Evolutionary conservation across 2,797 vertebrate species (phyloP), one percentile per base, ranked within the genome.

Genomic region (Emys orbicularis): DNA sequence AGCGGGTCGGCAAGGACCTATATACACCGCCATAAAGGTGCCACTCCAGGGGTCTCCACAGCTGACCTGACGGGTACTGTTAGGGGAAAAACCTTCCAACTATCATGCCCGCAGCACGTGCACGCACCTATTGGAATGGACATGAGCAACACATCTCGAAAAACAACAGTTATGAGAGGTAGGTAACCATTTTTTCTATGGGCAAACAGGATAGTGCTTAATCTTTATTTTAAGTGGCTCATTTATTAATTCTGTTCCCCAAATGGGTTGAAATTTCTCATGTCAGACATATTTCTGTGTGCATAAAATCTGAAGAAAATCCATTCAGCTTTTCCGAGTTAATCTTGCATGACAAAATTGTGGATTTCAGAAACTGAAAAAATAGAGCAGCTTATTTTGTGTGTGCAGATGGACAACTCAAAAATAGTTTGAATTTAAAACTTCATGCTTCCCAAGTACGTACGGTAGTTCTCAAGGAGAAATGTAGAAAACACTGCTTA

Each of bases 181-280:
- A 53, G 52, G 19, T 53, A 53, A 53, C 52, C 18, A 19, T 53
- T 53, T 53, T 53, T 53, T 19, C 74, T 74, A 84, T 27, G 54
- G 87, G 65, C 91, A 90, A 52, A 79, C 86, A 91, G 37, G 53
- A 81, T 61, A 29, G 76, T 44, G 83, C 83, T 96, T 52, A 95
- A 96, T 97, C 93, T 84, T 77, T 91, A 90, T 61, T 61, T 61
- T 61, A 31, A 61, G 31, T 61, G 18, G 18, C 18, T 61, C 0
- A 1, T 76, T 95, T 95, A 95, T 91, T 91, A 94, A 95, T 96
- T 95, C 89, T 95, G 95, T 56, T 92, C 61, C 81, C 57, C 59
- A 89, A 53, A 92, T 49, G 86, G 13, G 87, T 91, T 87, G 74
- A 94, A 31, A 29, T 61, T 61, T 27, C 31, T 34, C 59, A 61